Evolutionary conservation across 2,113 vertebrate species (phyloP), one percentile per base, ranked within the genome.

Genomic region (Hemiscyllium ocellatum): DNA sequence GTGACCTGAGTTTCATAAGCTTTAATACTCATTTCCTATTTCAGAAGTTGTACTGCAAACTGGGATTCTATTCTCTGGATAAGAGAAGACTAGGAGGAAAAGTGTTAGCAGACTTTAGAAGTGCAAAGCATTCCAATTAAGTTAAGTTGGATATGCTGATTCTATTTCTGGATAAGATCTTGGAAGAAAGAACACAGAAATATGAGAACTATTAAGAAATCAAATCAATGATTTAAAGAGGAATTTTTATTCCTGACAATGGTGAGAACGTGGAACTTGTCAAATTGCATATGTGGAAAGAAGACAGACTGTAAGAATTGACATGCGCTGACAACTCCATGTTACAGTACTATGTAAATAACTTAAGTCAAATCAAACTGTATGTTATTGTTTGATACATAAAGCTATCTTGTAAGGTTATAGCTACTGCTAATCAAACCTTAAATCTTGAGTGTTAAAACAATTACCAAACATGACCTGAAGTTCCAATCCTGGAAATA

Each of bases 311-410:
- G 42, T 47, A 94, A 94, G 42, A 42, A 94, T 94, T 94, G 93
- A 72, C 72, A 42, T 50, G 93, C 26, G 72, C 66, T 52, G 94
- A 95, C 94, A 95, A 95, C 69, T 95, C 68, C 47, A 95, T 13
- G 47, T 95, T 95, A 76, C 69, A 50, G 42, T 42, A 95, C 76
- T 95, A 95, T 95, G 94, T 76, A 95, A 95, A 76, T 95, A 95
- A 95, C 69, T 69, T 72, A 47, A 52, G 69, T 72, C 69, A 70
- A 76, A 95, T 76, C 94, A 95, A 90, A 47, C 94, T 72, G 24
- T 76, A 72, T 72, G 47, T 72, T 72, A 69, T 95, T 72, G 94
- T 13, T 95, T 95, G 94, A 76, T 69, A 95, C 29, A 72, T 72
- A 69, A 95, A 50, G 68, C 68, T 42, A 69, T 72, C 94, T 33